phyloP scores from a whole-genome alignment of 2,113 vertebrate species.

The Macquaria australasica region DNA sequence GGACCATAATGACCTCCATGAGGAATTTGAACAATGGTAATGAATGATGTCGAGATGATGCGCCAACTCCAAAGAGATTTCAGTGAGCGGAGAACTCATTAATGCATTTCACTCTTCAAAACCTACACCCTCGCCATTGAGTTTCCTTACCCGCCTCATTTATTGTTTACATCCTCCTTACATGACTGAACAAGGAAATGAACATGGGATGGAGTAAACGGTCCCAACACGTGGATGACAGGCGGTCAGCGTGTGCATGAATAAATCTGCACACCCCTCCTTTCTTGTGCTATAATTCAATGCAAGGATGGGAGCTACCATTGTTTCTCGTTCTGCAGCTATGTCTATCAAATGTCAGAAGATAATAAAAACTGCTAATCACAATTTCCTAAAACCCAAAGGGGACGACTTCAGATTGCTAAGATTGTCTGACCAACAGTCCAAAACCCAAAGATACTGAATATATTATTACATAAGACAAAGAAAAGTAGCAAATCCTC shows the following conservation, averaged over 20 bases:
- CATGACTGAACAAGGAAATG: conserved; percentile 23
- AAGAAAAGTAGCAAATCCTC: not conserved
- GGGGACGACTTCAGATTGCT: not conserved
- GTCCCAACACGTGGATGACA: not conserved
- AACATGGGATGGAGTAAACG: not conserved
- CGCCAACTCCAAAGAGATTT: not conserved
- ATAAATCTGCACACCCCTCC: conserved; percentile 2
- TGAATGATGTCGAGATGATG: not conserved
- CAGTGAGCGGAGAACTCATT: conserved; percentile 41
- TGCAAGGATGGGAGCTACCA: not conserved
- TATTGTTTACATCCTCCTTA: conserved; percentile 32
- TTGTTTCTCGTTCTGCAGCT: not conserved
- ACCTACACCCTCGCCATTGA: conserved; percentile 9
- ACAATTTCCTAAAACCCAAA: not conserved
- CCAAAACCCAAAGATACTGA: not conserved
- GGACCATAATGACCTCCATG: conserved; percentile 38
- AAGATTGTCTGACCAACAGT: not conserved
- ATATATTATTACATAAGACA: not conserved
- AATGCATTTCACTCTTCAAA: conserved; percentile 12
- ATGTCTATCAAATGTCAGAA: not conserved
- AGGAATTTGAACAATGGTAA: conserved; percentile 43
- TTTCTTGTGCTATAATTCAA: not conserved
- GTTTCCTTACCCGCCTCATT: conserved; percentile 9
- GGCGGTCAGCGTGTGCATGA: not conserved
- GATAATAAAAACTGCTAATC: too few relatives aligned